Evolutionary conservation across 2,797 vertebrate species (phyloP).

Genomic region (Spinus olivaceus): DNA sequence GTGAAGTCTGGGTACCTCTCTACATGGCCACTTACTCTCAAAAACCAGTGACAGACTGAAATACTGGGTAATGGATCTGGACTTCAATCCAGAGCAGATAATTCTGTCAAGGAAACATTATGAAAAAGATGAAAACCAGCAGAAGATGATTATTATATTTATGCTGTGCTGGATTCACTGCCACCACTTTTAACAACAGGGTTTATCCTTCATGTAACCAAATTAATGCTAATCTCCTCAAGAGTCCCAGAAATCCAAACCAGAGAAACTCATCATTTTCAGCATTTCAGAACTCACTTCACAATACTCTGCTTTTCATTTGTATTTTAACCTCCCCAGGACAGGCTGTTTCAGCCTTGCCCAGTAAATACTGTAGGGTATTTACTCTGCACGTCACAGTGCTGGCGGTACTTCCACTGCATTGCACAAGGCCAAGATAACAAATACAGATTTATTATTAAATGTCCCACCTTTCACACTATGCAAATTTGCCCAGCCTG

Average conservation of each 20-base stretch:
- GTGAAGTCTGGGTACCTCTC: neutral
- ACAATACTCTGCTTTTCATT: neutral
- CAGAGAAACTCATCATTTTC: neutral
- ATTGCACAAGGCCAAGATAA: conserved; percentile 28
- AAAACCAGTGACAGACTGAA: neutral
- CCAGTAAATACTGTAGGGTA: neutral
- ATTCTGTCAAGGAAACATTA: neutral
- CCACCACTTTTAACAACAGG: neutral
- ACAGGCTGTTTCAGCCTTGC: neutral
- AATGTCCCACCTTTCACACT: conserved; percentile 53
- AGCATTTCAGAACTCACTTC: neutral
- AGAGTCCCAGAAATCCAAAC: neutral
- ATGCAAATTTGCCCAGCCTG: conserved; percentile 49
- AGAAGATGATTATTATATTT: neutral
- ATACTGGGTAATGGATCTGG: neutral
- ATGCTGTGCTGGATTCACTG: neutral
- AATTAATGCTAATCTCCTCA: conserved; percentile 26
- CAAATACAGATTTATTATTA: conserved; percentile 53
- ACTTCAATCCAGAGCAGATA: neutral
- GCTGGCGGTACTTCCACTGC: neutral
- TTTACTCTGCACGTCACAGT: neutral
- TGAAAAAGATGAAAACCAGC: neutral
- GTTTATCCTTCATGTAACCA: neutral
- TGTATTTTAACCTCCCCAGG: neutral
- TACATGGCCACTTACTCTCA: neutral